Evolutionary conservation across 2,113 vertebrate species (phyloP), one percentile per base, ranked within the genome.

Genomic region (Ochotona curzoniae): DNA sequence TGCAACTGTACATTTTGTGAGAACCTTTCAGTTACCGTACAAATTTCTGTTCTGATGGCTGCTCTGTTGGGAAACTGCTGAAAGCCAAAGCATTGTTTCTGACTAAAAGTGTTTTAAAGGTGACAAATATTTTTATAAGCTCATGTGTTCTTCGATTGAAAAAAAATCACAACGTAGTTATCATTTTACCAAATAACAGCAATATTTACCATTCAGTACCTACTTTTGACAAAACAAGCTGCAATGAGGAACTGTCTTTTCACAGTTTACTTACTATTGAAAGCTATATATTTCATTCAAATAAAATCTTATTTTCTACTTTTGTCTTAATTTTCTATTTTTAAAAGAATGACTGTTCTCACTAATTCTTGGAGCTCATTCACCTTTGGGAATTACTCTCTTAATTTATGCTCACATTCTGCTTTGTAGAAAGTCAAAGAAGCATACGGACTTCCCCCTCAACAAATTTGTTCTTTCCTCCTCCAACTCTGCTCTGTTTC

Each of bases 371-470:
- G 63, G 89, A 89, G 20, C 51, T 91, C 70, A 94, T 89, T 97
- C 94, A 97, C 95, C 95, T 97, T 93, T 96, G 95, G 78, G 74
- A 94, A 63, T 91, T 73, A 82, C 35, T 82, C 60, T 83, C 83
- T 91, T 93, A 93, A 93, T 96, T 96, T 94, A 94, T 95, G 89
- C 73, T 93, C 89, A 89, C 87, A 94, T 96, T 95, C 75, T 94
- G 94, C 93, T 95, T 96, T 95, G 94, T 92, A 96, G 96, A 96
- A 96, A 97, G 95, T 95, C 94, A 96, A 92, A 87, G 93, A 96
- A 96, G 84, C 94, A 95, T 93, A 94, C 91, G 94, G 95, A 94
- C 91, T 97, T 97, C 93, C 89, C 96, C 87, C 81, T 96, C 87
- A 96, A 82, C 95, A 89, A 94, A 95, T 93, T 96, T 96, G 93